A percentile compares a stretch with the other conserved stretches of the same genome.
These are phyloP conservation scores for Lontra canadensis DNA, from an alignment of 2,113 vertebrate species.

Conservation along the genomic window DNA sequence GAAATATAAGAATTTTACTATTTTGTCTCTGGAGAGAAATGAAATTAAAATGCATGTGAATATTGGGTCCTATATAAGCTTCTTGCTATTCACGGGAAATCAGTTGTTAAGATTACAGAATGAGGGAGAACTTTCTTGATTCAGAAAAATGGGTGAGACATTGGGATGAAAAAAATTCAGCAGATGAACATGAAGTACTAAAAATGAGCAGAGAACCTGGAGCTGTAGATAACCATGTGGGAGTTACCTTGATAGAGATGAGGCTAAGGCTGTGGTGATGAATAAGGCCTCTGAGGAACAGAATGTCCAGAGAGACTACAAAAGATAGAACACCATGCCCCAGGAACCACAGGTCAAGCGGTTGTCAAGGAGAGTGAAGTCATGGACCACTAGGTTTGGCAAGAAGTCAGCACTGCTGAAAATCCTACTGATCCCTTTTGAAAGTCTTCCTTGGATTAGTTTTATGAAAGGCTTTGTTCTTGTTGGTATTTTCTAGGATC, in stretches of 20 bases:
- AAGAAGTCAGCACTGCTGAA: neutral
- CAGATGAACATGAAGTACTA: neutral
- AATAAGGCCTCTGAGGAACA: neutral
- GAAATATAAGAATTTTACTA: neutral
- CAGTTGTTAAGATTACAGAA: neutral
- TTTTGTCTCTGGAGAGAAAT: neutral
- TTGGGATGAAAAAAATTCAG: neutral
- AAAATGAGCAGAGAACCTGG: neutral
- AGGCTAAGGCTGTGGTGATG: neutral
- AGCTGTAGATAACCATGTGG: neutral
- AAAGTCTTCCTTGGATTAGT: neutral
- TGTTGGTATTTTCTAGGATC: neutral
- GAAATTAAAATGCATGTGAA: neutral
- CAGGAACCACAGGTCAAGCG: neutral
- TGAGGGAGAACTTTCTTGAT: neutral
- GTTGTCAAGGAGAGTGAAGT: neutral
- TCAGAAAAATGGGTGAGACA: neutral
- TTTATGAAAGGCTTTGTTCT: neutral
- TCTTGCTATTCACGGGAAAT: neutral
- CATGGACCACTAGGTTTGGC: neutral
- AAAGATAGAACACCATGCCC: neutral
- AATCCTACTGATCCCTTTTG: neutral
- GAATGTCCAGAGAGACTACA: neutral
- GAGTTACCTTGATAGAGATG: neutral
- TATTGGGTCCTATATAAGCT: neutral